Conservation (phyloP, 2,113 vertebrate species). For the Ophiodon elongatus region DNA sequence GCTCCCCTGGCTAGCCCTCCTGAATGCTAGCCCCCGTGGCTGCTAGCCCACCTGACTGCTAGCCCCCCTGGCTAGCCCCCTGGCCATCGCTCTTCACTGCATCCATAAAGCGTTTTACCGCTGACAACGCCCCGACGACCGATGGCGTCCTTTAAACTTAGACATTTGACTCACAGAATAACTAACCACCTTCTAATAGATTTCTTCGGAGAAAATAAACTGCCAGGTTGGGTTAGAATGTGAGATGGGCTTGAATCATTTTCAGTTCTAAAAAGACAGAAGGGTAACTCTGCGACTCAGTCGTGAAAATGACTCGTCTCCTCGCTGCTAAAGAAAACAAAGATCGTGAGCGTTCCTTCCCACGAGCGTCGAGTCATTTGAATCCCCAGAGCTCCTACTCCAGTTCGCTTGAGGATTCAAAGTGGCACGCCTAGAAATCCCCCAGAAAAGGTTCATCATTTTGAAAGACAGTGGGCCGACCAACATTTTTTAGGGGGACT, state of each 20-base stretch:
- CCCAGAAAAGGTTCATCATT: background rate
- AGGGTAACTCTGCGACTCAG: too few species aligned
- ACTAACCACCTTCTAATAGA: too few species aligned
- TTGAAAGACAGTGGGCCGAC: background rate
- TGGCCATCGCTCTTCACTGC: background rate
- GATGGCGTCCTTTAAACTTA: too few species aligned
- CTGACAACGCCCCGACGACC: background rate
- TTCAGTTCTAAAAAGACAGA: background rate
- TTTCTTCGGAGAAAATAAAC: background rate
- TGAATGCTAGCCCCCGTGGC: too few species aligned
- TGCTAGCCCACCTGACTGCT: too few species aligned
- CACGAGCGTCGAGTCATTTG: background rate
- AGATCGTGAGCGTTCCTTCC: background rate
- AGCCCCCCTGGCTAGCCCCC: too few species aligned
- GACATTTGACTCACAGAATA: background rate
- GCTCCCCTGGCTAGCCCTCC: too few species aligned
- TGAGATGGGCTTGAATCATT: background rate
- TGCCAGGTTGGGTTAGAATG: background rate
- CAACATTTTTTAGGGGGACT: background rate
- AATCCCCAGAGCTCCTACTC: background rate
- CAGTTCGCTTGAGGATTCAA: background rate
- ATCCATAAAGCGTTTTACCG: background rate
- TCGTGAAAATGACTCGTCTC: background rate
- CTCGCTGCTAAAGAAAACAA: background rate
- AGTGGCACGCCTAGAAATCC: background rate